These are phyloP conservation scores for Argyra leucocephala DNA, from an alignment of 2,888 invertebrate species.

Conservation along the genomic window DNA sequence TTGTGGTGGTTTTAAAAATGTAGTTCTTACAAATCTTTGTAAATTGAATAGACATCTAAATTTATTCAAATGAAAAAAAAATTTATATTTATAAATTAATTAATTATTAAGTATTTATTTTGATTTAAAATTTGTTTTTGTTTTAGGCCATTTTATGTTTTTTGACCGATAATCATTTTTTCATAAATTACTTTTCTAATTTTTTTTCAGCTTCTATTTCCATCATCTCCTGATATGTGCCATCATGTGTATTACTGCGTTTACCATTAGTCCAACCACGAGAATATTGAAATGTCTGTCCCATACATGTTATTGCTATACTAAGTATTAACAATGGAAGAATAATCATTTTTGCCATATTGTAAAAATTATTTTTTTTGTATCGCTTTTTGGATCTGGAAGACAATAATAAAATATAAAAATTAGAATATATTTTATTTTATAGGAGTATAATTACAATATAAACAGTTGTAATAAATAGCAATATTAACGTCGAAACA, in stretches of 20 bases:
- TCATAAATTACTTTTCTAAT: constrained; percentile 33
- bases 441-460: background rate
- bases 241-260: constrained; percentile 35
- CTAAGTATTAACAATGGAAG: constrained; percentile 17
- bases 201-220: constrained; percentile 34
- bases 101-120: too few relatives aligned
- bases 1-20: constrained; percentile 28
- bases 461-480: background rate
- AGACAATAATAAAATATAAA: too few relatives aligned
- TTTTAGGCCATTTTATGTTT: too few relatives aligned
- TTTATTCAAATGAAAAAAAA: background rate
- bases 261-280: constrained; percentile 70
- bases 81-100: background rate
- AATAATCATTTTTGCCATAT: constrained; percentile 12
- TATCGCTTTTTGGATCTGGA: too few relatives aligned
- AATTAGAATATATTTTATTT: background rate
- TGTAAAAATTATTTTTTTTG: background rate
- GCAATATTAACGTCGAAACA: too few relatives aligned
- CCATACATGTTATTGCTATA: constrained; percentile 34
- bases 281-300: constrained; percentile 69
- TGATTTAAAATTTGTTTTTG: too few relatives aligned
- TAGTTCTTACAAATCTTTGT: constrained; percentile 33
- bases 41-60: constrained; percentile 35
- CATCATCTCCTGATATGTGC: constrained; percentile 30
- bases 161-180: too few relatives aligned